Percentiles rank a stretch among this genome's conserved stretches.
phyloP scores from a whole-genome alignment of 2,113 vertebrate genomes.

The Gymnocephalus cernua region DNA sequence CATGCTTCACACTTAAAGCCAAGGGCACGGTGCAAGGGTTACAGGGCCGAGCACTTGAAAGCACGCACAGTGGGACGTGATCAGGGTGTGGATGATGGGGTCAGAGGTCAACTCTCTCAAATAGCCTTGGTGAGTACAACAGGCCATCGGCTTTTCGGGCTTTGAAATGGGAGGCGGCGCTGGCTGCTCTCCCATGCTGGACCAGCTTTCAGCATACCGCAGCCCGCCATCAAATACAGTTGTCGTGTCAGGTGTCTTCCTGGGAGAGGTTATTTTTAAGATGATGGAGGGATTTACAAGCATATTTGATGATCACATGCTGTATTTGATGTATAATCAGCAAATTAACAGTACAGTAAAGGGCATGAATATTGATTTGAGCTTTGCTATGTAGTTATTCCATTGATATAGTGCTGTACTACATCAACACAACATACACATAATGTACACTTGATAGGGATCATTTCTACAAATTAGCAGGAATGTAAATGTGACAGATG shows the following conservation, averaged over 20 bases:
- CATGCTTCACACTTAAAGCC: slow-evolving; percentile 44
- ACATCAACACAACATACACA: neutral
- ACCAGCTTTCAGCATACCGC: slow-evolving; percentile 67
- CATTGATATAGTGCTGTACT: neutral
- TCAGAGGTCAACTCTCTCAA: slow-evolving; percentile 81
- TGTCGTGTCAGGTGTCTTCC: slow-evolving; percentile 89
- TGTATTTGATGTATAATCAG: slow-evolving; percentile 35
- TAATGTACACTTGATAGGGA: neutral
- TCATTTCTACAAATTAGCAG: slow-evolving; percentile 30
- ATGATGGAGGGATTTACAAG: slow-evolving; percentile 61
- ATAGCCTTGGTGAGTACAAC: slow-evolving; percentile 78
- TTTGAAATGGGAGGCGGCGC: slow-evolving; percentile 85
- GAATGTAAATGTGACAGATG: slow-evolving; percentile 17
- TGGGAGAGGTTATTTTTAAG: slow-evolving; percentile 81
- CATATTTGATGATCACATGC: slow-evolving; percentile 39
- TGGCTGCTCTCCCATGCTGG: slow-evolving; percentile 59
- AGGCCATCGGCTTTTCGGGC: slow-evolving; percentile 78
- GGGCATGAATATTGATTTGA: slow-evolving; percentile 3
- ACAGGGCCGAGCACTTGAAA: slow-evolving; percentile 66
- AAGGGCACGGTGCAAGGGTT: slow-evolving; percentile 35
- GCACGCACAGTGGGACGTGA: slow-evolving; percentile 67
- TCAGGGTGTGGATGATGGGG: slow-evolving; percentile 69
- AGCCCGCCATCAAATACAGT: slow-evolving; percentile 81
- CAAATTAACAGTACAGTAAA: slow-evolving; percentile 28
- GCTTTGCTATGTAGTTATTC: neutral